Evolutionary conservation across 2,888 invertebrate genomes (phyloP), one percentile per base, ranked within the genome.

Genomic region (Eurytoma adleriae): DNA sequence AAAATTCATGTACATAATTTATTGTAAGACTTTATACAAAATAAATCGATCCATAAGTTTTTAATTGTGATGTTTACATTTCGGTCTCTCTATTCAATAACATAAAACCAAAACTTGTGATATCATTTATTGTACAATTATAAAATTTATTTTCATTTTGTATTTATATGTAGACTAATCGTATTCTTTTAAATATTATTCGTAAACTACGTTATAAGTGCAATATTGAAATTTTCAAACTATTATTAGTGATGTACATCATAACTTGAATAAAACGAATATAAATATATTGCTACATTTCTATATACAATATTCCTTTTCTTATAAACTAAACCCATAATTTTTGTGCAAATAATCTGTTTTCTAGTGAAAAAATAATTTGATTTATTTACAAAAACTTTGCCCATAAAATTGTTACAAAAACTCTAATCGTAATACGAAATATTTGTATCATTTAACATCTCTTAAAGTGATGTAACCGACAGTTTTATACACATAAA

Each of bases 321-420:
- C 40, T 62, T 78, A 82, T 52, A 74, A 73, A 24, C 73, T 64
- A 74, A 24, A 74, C 56, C 52, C 66, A 68, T 61, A 48, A 16
- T 52, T 69, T 79, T 82, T 82, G 82, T 82, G 82, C 74, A 66
- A 79, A 71, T 59, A 59, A 79, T 64, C 54, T 72, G 30, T 27
- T 52, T 12, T 54, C 57, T 40, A 2, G 54, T 71, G 74, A 64
- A 74, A 70, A 81, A 72, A 54, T 68, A 64, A 75, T 54, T 40
- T 62, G 30, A 73, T 57, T 7, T 82, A 82, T 82, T 69, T 79
- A 82, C 82, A 82, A 82, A 82, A 76, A 66, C 54, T 18, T 62
- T 67, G 27, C 50, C 66, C 75, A 50, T 56, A 81, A 81, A 76
- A 72, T 30, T 79, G 71, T n/a, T 76, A 71, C 75, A 78, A 81